Conservation (phyloP, 2,888 invertebrate species). For the Candidula unifasciata region DNA sequence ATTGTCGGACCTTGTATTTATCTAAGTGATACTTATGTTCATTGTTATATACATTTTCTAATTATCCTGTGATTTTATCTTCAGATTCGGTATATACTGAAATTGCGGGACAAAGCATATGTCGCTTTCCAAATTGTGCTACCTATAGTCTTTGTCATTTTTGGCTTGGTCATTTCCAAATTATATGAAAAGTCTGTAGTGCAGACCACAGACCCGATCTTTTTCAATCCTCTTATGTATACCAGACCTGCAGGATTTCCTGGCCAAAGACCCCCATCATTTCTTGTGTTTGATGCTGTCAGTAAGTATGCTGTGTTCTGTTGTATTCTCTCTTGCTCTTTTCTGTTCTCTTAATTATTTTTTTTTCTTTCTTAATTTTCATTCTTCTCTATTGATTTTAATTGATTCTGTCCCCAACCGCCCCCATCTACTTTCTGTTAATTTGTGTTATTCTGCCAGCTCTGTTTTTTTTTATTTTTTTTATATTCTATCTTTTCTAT, state of each 20-base stretch:
- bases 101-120: conserved; percentile 57
- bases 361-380: neutral
- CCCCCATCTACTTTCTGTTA: too few species aligned
- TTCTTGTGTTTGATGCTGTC: conserved; percentile 58
- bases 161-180: conserved; percentile 62
- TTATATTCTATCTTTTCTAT: too few species aligned
- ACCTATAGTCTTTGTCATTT: conserved; percentile 64
- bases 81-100: conserved; percentile 59
- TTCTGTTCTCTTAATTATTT: neutral
- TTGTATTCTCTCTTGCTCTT: neutral
- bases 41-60: too few species aligned
- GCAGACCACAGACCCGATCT: conserved; percentile 48
- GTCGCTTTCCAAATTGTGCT: conserved; percentile 64
- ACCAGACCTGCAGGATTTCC: conserved; percentile 21
- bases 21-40: too few species aligned
- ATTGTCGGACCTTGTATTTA: too few species aligned
- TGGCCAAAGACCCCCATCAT: neutral
- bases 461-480: too few species aligned
- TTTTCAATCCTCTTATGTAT: conserved; percentile 49
- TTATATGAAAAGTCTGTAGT: neutral
- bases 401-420: too few species aligned
- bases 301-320: conserved; percentile 56
- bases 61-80: neutral
- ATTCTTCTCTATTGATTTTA: too few species aligned
- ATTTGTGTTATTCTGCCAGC: too few species aligned